A percentile compares a stretch with the other conserved stretches of the same genome.
Conservation (phyloP, 2,113 vertebrate species). For the Xenopus borealis region DNA sequence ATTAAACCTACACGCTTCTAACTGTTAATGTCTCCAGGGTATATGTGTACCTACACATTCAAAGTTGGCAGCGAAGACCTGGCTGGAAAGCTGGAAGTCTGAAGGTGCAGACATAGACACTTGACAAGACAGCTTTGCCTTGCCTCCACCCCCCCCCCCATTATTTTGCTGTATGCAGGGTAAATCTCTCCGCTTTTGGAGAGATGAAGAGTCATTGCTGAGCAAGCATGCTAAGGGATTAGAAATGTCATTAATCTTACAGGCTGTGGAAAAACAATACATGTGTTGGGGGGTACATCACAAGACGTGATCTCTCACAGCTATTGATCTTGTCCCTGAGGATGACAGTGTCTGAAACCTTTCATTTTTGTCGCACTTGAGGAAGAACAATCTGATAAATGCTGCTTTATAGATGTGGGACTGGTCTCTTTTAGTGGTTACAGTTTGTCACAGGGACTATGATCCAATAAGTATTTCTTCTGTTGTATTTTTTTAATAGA, state of each 20-base stretch:
- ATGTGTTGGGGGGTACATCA: neutral
- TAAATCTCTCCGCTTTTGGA: neutral
- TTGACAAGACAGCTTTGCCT: no score
- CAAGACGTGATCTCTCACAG: neutral
- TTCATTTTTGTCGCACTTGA: no score
- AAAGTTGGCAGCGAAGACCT: neutral
- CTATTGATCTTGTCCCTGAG: neutral
- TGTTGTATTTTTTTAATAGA: no score
- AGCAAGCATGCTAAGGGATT: conserved; percentile 1
- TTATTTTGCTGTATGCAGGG: neutral
- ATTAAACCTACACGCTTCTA: no score
- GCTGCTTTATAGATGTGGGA: no score
- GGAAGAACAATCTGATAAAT: no score
- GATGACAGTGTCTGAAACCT: no score
- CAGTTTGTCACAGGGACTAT: no score
- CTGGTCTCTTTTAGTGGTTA: no score
- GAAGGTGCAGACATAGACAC: neutral
- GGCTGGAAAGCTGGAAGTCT: neutral
- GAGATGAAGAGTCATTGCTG: neutral
- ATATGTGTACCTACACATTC: neutral
- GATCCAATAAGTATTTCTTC: no score
- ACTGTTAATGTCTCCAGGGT: no score
- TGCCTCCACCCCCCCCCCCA: no score
- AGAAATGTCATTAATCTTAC: conserved; percentile 10
- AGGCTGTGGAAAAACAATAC: conserved; percentile 1